These are phyloP conservation scores for Potamarius usumacintae DNA, from an alignment of 2,113 vertebrate genomes.

Conservation along the genomic window DNA sequence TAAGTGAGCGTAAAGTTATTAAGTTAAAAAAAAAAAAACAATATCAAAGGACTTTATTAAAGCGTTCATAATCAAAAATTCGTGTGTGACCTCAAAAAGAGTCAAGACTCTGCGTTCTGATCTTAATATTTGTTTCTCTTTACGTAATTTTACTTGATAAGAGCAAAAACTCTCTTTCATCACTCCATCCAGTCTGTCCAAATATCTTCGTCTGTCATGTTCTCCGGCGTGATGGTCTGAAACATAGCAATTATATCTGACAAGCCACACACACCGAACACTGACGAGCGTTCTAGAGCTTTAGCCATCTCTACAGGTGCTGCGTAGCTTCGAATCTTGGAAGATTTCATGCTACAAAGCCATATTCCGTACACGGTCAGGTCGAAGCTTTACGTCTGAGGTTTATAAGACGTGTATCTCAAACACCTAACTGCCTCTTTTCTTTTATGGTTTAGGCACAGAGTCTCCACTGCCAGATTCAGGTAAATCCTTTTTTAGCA, in stretches of 20 bases:
- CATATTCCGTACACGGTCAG: too few species aligned
- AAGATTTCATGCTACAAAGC: not conserved
- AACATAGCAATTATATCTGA: slow-evolving; percentile 33
- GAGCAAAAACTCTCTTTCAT: not conserved
- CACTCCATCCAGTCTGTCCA: slow-evolving; percentile 3
- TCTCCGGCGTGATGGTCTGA: slow-evolving; percentile 17
- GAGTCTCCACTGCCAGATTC: slow-evolving; percentile 79
- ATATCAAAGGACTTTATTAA: too few species aligned
- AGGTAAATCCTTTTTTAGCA: slow-evolving; percentile 68
- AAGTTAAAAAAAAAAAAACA: not conserved
- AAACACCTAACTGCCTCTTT: slow-evolving; percentile 12
- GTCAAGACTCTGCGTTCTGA: not conserved
- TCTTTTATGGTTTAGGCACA: slow-evolving; percentile 68
- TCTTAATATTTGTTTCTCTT: not conserved
- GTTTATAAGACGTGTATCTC: not conserved
- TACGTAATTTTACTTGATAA: not conserved
- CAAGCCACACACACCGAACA: not conserved
- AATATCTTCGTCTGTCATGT: not conserved
- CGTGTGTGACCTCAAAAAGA: not conserved
- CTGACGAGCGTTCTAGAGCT: slow-evolving; percentile 4
- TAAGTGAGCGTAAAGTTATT: slow-evolving; percentile 5
- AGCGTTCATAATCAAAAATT: not conserved
- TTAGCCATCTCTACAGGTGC: not conserved
- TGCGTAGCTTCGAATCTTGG: not conserved
- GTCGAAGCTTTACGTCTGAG: not conserved